A percentile compares a stretch with the other conserved stretches of the same genome.
phyloP scores from a whole-genome alignment of 2,797 vertebrate species.

The Apogon talboti region DNA sequence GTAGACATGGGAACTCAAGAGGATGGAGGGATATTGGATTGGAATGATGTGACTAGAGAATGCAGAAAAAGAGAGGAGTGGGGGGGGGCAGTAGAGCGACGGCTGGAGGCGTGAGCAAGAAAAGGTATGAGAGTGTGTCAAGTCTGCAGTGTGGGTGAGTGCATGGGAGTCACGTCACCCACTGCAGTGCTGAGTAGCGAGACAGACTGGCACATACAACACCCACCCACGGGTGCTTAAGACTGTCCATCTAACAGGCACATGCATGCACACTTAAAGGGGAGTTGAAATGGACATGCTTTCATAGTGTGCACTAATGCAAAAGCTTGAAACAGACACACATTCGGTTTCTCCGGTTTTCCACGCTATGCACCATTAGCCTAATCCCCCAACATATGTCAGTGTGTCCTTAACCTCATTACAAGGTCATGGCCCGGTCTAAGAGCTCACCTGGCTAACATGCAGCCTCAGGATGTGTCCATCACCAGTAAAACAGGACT shows the following conservation, averaged over 20 bases:
- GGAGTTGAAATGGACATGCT: constrained; percentile 37
- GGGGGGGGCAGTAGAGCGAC: constrained; percentile 2
- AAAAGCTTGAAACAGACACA: constrained; percentile 17
- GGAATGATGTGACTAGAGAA: constrained; percentile 15
- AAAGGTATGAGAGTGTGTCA: background rate
- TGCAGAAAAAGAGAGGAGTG: background rate
- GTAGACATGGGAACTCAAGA: background rate
- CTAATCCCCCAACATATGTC: constrained; percentile 53
- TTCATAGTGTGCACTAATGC: constrained; percentile 33
- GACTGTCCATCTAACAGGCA: constrained; percentile 47
- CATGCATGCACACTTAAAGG: constrained; percentile 21
- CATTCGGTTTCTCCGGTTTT: constrained; percentile 3
- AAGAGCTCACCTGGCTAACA: constrained; percentile 81
- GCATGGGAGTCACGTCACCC: constrained; percentile 54
- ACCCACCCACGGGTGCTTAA: constrained; percentile 33
- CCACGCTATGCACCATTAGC: constrained; percentile 57
- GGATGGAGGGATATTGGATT: constrained; percentile 3
- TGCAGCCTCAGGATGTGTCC: constrained; percentile 73
- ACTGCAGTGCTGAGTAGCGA: constrained; percentile 54
- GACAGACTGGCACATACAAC: constrained; percentile 43
- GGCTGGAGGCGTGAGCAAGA: constrained; percentile 25
- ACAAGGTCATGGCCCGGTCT: constrained; percentile 78
- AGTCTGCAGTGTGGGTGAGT: constrained; percentile 50
- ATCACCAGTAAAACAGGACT: constrained; percentile 78
- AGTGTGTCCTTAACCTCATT: constrained; percentile 71